phyloP scores from a whole-genome alignment of 2,113 vertebrate species.

The Sorex araneus region DNA sequence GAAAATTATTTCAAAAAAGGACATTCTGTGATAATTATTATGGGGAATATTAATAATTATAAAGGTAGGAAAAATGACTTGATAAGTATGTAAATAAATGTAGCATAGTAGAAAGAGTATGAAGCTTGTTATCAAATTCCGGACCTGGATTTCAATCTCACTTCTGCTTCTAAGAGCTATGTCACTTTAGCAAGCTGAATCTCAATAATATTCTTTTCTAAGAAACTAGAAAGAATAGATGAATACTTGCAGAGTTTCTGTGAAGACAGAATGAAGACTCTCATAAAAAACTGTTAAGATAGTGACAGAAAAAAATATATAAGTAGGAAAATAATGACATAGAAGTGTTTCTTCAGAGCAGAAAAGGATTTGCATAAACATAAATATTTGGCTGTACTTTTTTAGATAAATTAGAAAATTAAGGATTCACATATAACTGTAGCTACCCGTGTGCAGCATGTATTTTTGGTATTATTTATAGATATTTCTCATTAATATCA shows the following conservation, averaged over 20 bases:
- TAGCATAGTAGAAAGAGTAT: neutral
- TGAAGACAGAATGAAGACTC: conserved; percentile 8
- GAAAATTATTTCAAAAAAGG: conserved; percentile 23
- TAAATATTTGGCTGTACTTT: neutral
- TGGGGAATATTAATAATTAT: neutral
- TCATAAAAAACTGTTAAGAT: conserved; percentile 17
- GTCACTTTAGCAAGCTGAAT: neutral
- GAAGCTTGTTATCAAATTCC: neutral
- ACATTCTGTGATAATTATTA: conserved; percentile 4
- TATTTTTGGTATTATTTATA: conserved; percentile 11
- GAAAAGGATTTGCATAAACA: conserved; percentile 14
- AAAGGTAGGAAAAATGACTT: neutral
- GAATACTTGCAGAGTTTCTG: neutral
- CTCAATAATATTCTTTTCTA: conserved; percentile 47
- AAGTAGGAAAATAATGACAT: conserved; percentile 18
- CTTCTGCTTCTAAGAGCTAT: conserved; percentile 17
- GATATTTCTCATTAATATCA: conserved; percentile 40
- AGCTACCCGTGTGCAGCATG: neutral
- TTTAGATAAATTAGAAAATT: conserved; percentile 53
- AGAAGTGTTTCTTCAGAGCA: conserved; percentile 42
- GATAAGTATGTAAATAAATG: conserved; percentile 3
- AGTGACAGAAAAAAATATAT: neutral
- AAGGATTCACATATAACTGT: neutral
- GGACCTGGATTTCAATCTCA: conserved; percentile 18
- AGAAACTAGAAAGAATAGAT: conserved; percentile 46